Conservation (phyloP, 2,888 invertebrate genomes). For the Choreutis nemorana region DNA sequence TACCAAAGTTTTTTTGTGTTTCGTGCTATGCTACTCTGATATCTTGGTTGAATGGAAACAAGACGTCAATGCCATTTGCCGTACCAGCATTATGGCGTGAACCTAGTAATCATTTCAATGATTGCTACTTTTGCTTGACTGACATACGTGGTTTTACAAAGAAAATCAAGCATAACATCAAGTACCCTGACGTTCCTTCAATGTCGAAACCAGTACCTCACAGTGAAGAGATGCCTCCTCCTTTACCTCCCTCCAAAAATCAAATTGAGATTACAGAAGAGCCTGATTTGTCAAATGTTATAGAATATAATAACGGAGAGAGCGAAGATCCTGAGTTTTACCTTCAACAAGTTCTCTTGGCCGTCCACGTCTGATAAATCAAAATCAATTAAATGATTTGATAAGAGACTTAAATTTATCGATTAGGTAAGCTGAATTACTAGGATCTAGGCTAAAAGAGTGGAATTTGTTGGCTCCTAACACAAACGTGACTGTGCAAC, state of each 20-base stretch:
- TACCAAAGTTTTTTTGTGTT: background rate
- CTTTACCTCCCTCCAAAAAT: background rate
- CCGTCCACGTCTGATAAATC: background rate
- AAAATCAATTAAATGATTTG: slow-evolving; percentile 1
- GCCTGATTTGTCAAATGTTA: background rate
- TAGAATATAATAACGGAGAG: background rate
- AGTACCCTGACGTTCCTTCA: slow-evolving; percentile 1
- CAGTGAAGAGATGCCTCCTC: background rate
- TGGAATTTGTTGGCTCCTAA: background rate
- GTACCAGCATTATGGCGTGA: background rate
- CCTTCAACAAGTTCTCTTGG: slow-evolving; percentile 1
- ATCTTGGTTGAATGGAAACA: slow-evolving; percentile 1
- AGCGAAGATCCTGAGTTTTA: slow-evolving; percentile 1
- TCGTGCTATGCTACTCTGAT: slow-evolving; percentile 1
- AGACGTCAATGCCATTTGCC: background rate
- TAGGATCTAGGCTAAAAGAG: background rate
- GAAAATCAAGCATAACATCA: slow-evolving; percentile 1
- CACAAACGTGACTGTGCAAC: background rate
- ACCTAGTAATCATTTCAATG: slow-evolving; percentile 2
- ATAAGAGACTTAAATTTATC: background rate
- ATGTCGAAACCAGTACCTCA: slow-evolving; percentile 1
- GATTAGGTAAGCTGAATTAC: background rate
- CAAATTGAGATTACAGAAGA: background rate
- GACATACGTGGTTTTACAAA: slow-evolving; percentile 1
- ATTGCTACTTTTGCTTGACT: slow-evolving; percentile 5